Evolutionary conservation across 2,113 vertebrate genomes (phyloP).

Genomic region (Emydura subglobosa): DNA sequence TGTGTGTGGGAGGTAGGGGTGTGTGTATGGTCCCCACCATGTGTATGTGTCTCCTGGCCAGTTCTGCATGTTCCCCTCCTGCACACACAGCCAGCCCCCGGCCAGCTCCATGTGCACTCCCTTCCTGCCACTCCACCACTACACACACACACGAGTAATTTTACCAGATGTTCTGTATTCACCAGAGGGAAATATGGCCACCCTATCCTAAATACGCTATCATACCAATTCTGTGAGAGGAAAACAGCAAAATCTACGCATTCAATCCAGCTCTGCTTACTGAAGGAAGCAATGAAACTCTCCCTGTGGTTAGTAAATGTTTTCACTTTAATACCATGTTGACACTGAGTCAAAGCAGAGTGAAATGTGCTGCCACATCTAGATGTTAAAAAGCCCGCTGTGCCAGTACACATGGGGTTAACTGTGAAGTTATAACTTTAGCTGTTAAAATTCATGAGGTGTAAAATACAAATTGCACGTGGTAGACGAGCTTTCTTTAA

Average conservation of each 20-base stretch:
- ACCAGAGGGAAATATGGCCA: no score
- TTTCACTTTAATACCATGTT: fast-evolving
- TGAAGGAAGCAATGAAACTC: fast-evolving
- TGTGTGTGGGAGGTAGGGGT: no score
- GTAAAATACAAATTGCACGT: slow-evolving; percentile 71
- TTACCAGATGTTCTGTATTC: no score
- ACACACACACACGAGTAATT: no score
- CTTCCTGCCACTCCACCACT: no score
- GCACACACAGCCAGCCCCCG: no score
- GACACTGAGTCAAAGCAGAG: neutral
- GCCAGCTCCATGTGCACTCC: no score
- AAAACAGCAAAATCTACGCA: neutral
- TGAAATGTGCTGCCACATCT: fast-evolving
- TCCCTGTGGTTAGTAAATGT: neutral
- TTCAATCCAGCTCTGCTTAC: neutral
- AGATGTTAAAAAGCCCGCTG: neutral
- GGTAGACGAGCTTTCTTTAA: slow-evolving; percentile 67
- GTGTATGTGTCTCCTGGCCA: no score
- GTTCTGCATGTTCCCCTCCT: no score
- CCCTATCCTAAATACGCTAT: neutral
- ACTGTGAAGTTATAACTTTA: neutral
- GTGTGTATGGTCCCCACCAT: no score
- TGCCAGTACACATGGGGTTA: neutral
- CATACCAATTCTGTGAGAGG: neutral
- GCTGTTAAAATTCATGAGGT: slow-evolving; percentile 74